Conservation (phyloP, 2,888 invertebrate genomes). For the Epinotia brunnichana region DNA sequence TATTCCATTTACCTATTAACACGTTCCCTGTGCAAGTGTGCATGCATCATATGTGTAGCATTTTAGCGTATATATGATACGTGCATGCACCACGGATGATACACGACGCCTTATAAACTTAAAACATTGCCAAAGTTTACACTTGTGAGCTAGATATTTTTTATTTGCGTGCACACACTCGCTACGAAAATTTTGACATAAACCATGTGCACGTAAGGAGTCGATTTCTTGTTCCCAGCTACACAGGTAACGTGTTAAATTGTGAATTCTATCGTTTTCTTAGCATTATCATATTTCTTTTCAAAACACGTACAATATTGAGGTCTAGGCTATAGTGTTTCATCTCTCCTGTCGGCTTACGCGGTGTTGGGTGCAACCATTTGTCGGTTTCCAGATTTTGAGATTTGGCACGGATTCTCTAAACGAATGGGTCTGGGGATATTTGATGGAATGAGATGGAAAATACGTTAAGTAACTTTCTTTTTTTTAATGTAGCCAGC, state of each 20-base stretch:
- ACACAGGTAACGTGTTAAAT: conserved; percentile 15
- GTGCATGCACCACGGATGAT: too few relatives aligned
- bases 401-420: conserved; percentile 42
- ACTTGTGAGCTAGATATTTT: too few relatives aligned
- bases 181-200: too few relatives aligned
- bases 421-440: conserved; percentile 7
- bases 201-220: too few relatives aligned
- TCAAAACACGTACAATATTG: conserved; percentile 51
- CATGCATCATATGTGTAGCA: too few relatives aligned
- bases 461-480: neutral
- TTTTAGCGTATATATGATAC: too few relatives aligned
- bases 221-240: too few relatives aligned
- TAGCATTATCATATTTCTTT: conserved; percentile 46
- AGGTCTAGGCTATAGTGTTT: conserved; percentile 48
- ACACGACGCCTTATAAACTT: too few relatives aligned
- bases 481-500: too few relatives aligned
- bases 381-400: conserved; percentile 39
- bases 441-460: conserved; percentile 11
- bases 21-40: too few relatives aligned
- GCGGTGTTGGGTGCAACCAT: conserved; percentile 35
- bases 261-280: conserved; percentile 5
- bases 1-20: neutral
- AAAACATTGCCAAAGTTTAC: too few relatives aligned
- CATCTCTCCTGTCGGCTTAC: conserved; percentile 22
- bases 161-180: too few relatives aligned